Percentiles rank a stretch among this genome's conserved stretches.
phyloP scores from a whole-genome alignment of 2,113 vertebrate species.

The Tor tambroides region DNA sequence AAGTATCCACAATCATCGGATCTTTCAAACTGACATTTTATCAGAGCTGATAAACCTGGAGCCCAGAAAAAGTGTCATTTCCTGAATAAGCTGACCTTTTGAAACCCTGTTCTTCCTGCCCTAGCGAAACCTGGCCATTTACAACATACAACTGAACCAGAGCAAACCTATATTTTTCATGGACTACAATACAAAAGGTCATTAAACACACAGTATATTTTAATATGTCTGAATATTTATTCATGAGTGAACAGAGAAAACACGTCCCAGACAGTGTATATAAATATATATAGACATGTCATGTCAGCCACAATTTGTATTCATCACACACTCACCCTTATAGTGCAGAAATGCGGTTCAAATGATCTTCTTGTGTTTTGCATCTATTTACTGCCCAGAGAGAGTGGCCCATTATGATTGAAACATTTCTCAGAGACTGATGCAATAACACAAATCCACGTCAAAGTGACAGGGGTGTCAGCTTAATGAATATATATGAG shows the following conservation, averaged over 20 bases:
- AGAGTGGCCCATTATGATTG: not conserved
- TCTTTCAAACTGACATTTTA: not conserved
- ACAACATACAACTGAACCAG: not conserved
- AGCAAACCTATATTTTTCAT: not conserved
- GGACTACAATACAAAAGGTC: not conserved
- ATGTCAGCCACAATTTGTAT: not conserved
- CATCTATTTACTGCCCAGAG: not conserved
- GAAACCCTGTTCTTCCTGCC: not conserved
- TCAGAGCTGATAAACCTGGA: slow-evolving; percentile 9
- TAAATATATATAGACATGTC: not conserved
- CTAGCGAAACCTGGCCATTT: not conserved
- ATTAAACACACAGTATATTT: not conserved
- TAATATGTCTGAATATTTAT: not conserved
- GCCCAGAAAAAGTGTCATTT: not conserved
- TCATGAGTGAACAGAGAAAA: not conserved
- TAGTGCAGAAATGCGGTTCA: not conserved
- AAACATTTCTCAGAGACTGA: slow-evolving; percentile 39
- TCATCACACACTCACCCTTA: not conserved
- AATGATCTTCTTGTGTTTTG: not conserved
- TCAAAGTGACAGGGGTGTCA: slow-evolving; percentile 31
- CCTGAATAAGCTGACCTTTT: not conserved
- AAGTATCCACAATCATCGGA: not conserved
- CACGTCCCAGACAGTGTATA: not conserved
- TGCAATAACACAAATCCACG: slow-evolving; percentile 36
- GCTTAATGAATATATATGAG: slow-evolving; percentile 55